Percentiles rank a stretch among this genome's conserved stretches.
phyloP scores from a whole-genome alignment of 2,888 invertebrate species.

The Drosophila nigritarsus region DNA sequence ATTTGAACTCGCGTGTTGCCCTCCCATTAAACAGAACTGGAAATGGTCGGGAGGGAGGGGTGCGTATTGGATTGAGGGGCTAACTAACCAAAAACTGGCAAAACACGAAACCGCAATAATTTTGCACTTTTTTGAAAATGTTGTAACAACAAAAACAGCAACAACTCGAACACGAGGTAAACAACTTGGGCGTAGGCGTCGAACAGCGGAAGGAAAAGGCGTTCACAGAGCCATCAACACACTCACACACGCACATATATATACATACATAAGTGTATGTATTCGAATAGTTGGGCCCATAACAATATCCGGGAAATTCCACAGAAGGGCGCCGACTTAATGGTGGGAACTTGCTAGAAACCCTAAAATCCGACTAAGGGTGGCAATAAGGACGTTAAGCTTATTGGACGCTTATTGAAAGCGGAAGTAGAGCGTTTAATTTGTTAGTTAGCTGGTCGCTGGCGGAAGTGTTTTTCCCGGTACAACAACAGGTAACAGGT shows the following conservation, averaged over 20 bases:
- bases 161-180: conserved; percentile 5
- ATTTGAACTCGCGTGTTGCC: conserved; percentile 64
- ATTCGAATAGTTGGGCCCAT: conserved; percentile 46
- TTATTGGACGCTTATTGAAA: conserved; percentile 54
- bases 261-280: not conserved
- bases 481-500: conserved; percentile 50
- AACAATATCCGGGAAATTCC: conserved; percentile 80
- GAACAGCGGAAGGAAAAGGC: conserved; percentile 78
- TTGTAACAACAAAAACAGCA: conserved; percentile 29
- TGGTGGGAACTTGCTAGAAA: conserved; percentile 65
- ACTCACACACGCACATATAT: not conserved
- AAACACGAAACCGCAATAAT: conserved; percentile 78
- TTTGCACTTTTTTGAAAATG: conserved; percentile 72
- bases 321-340: conserved; percentile 46
- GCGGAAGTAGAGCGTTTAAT: conserved; percentile 70
- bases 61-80: not conserved
- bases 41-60: conserved; percentile 9
- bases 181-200: conserved; percentile 58
- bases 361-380: conserved; percentile 14
- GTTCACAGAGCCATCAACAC: conserved; percentile 49
- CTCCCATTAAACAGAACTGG: conserved; percentile 57
- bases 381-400: conserved; percentile 29
- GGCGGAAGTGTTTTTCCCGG: conserved; percentile 35
- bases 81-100: conserved; percentile 24
- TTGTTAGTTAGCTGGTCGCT: conserved; percentile 40